phyloP scores from a whole-genome alignment of 2,797 vertebrate genomes.

The Lacerta agilis region DNA sequence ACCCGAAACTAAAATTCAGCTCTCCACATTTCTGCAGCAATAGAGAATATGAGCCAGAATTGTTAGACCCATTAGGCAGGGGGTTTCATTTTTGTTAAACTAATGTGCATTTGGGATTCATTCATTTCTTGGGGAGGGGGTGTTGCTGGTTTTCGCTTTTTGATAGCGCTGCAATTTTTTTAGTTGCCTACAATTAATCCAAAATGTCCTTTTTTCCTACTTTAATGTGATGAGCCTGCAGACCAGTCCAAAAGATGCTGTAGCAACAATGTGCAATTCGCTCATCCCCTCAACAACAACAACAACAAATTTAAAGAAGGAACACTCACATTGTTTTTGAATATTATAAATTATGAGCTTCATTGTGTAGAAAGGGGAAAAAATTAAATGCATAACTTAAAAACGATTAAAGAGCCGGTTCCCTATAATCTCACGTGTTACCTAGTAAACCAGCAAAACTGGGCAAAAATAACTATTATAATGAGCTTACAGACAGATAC shows the following conservation, averaged over 20 bases:
- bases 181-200: slow-evolving; percentile 63
- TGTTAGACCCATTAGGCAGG: slow-evolving; percentile 53
- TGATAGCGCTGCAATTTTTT: slow-evolving; percentile 60
- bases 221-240: slow-evolving; percentile 33
- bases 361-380: neutral
- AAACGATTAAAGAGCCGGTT: neutral
- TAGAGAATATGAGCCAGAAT: slow-evolving; percentile 25
- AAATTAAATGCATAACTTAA: neutral
- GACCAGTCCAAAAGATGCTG: slow-evolving; percentile 49
- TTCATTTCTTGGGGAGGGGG: slow-evolving; percentile 42
- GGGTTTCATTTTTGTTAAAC: slow-evolving; percentile 35
- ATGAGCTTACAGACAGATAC: neutral
- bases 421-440: neutral
- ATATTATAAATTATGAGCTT: slow-evolving; percentile 42
- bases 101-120: slow-evolving; percentile 57
- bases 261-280: slow-evolving; percentile 37
- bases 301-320: slow-evolving; percentile 44
- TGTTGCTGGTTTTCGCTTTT: neutral
- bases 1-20: slow-evolving; percentile 12
- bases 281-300: slow-evolving; percentile 30
- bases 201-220: slow-evolving; percentile 37
- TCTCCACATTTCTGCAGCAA: slow-evolving; percentile 2
- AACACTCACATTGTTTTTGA: slow-evolving; percentile 43
- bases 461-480: neutral
- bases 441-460: neutral